Conservation (phyloP, 1,140 invertebrate genomes). For the Wasmannia auropunctata region DNA sequence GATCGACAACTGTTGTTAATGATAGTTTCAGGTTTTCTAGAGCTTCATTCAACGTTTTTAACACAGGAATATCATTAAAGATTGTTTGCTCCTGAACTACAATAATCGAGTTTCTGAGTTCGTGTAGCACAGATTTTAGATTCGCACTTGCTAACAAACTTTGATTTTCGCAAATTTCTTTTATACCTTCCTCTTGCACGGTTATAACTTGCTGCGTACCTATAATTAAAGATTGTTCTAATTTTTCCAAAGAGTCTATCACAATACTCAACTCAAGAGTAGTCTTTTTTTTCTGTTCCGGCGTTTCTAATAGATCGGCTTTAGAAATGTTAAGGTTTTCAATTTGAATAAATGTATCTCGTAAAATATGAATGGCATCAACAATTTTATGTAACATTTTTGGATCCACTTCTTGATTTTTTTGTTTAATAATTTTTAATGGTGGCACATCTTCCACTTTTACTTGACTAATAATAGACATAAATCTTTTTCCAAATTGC, state of each 20-base stretch:
- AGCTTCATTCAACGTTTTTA: conserved; percentile 7
- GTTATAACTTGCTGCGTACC: neutral
- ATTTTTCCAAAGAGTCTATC: conserved; percentile 66
- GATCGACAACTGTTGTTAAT: conserved; percentile 26
- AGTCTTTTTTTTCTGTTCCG: neutral
- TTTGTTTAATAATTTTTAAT: conserved; percentile 7
- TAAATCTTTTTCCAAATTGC: conserved; percentile 50
- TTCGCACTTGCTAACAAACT: conserved; percentile 17
- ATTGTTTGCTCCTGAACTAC: conserved; percentile 49
- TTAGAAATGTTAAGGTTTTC: conserved; percentile 40
- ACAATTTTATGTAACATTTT: conserved; percentile 59
- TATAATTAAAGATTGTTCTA: conserved; percentile 68
- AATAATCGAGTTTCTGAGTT: conserved; percentile 47
- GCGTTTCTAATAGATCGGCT: conserved; percentile 8
- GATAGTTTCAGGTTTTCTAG: conserved; percentile 43
- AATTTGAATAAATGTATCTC: conserved; percentile 35
- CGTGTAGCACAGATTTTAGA: conserved; percentile 55
- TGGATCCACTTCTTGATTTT: neutral
- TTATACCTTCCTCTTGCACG: neutral
- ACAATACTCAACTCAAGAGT: conserved; percentile 47
- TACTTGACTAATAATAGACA: neutral
- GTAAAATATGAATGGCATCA: conserved; percentile 47
- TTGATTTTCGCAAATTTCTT: conserved; percentile 22
- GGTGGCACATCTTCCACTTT: neutral
- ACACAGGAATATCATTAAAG: neutral